Evolutionary conservation across 2,888 invertebrate species (phyloP).

Genomic region (Acronicta aceris): DNA sequence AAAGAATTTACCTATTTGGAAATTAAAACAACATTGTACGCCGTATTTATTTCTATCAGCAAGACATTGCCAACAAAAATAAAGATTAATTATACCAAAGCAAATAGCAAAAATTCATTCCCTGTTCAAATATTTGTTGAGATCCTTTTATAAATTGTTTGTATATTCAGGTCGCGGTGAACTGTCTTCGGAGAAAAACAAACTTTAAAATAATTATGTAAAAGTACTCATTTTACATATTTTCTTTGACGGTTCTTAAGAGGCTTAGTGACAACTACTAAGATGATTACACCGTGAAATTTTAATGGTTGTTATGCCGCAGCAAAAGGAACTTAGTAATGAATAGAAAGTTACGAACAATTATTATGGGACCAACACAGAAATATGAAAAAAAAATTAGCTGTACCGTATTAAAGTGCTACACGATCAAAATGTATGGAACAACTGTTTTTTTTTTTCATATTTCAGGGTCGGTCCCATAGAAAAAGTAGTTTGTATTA

Average conservation of each 20-base stretch:
- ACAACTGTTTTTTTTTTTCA: too few species aligned
- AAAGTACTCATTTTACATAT: conserved; percentile 1
- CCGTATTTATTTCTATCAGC: conserved; percentile 1
- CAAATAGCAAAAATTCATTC: conserved; percentile 44
- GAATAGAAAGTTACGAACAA: too few species aligned
- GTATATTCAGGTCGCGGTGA: conserved; percentile 12
- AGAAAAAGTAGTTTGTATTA: too few species aligned
- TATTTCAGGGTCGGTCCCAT: too few species aligned
- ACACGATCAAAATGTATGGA: too few species aligned
- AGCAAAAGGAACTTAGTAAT: too few species aligned
- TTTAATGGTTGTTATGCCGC: too few species aligned
- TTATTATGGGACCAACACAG: too few species aligned
- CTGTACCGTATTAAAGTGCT: too few species aligned
- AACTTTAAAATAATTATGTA: conserved; percentile 5
- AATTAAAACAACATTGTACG: conserved; percentile 6
- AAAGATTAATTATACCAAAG: conserved; percentile 36
- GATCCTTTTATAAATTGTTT: conserved; percentile 27
- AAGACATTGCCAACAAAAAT: conserved; percentile 33
- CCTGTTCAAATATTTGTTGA: conserved; percentile 37
- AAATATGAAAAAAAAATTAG: too few species aligned
- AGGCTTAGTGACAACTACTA: not conserved
- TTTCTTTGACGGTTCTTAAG: not conserved
- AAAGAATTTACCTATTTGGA: not conserved
- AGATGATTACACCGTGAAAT: too few species aligned
- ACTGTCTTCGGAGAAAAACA: conserved; percentile 13